Base-by-base conservation (phyloP, 1,140 invertebrate species). In the Chelonus insularis region DNA sequence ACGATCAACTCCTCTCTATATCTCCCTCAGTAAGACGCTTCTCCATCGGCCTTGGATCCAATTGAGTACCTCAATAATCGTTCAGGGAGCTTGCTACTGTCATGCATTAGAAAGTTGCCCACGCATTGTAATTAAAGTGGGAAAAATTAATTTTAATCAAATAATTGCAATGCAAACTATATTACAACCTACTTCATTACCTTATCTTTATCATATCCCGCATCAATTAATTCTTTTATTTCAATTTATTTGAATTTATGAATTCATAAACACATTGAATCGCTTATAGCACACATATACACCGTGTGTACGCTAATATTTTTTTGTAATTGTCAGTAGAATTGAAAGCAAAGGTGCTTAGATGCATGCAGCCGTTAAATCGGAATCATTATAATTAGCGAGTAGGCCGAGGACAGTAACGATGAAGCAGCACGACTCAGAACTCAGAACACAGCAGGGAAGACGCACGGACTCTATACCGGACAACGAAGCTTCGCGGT, bases 381-480 rank as follows among this genome's bases (percentile, higher is more conserved):
- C 43, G 52, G 34, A 62, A 66, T 73, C 62, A 62, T 74, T 70
- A 64, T 71, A 72, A 72, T 73, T 72, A 68, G 41, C 58, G 34
- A 43, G 23, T 14, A 43, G 36, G 14, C 54, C 37, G 39, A 51
- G 57, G 43, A 36, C 32, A 20, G 43, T 32, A 21, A 25, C 12
- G 43, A 34, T 16, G 9, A 43, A 37, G 41, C 41, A 18, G 43
- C 41, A 25, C 36, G 36, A 39, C 12, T 8, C 45, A 48, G 23
- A 8, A 56, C 16, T 29, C 32, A 34, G 9, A 41, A 14, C 39
- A 47, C 39, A 47, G 56, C 39, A 32, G 56, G 43, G 36, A 11
- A 29, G 20, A 51, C 21, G 50, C n/a, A 60, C 21, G 12, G 36
- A 1, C 9, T 39, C 12, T 12, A 20, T 21, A 21, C 20, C 21